Base-by-base conservation (phyloP, 2,797 vertebrate genomes). In the Pseudochirops cupreus region DNA sequence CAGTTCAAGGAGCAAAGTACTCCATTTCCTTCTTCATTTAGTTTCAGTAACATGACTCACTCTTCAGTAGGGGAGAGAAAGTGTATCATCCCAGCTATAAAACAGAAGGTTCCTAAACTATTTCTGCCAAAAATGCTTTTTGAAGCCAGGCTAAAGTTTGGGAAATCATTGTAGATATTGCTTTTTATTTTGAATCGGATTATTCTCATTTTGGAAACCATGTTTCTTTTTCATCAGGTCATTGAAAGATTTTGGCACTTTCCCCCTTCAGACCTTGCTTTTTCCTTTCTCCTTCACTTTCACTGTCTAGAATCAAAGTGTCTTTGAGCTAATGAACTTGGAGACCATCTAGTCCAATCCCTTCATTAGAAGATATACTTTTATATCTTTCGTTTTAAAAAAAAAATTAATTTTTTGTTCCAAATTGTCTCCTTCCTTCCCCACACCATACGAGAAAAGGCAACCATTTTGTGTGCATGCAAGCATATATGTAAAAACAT, bases 71-170 rank as follows among this genome's bases (percentile, higher is more conserved):
- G 74, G 46, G 74, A 87, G 74, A 87, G 74, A 87, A 87, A 0
- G n/a, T 91, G 50, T 4, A 4, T n/a, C 16, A 7, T 0, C 31
- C 57, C 91, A 31, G 6, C 6, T 1, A 4, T 0, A 55, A 91
- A 92, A 91, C 29, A 18, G 46, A 13, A 1, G 62, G 33, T 87
- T 89, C 50, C 46, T 91, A 59, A 29, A 90, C 62, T 55, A 87
- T 93, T 94, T 50, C 91, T 90, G 74, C 74, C 74, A 52, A 93
- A 58, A 95, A 95, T 90, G 62, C 7, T 29, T 93, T 89, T 54
- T 87, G 56, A 92, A 90, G 26, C 9, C 31, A 14, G 12, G 29
- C 18, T 28, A 87, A 87, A 87, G 39, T 87, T 87, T 87, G 74
- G 21, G 74, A 46, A 87, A 87, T 87, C 39, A 87, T 24, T 50